These are phyloP conservation scores for Meles meles DNA, from an alignment of 2,113 vertebrate genomes.

Conservation along the genomic window DNA sequence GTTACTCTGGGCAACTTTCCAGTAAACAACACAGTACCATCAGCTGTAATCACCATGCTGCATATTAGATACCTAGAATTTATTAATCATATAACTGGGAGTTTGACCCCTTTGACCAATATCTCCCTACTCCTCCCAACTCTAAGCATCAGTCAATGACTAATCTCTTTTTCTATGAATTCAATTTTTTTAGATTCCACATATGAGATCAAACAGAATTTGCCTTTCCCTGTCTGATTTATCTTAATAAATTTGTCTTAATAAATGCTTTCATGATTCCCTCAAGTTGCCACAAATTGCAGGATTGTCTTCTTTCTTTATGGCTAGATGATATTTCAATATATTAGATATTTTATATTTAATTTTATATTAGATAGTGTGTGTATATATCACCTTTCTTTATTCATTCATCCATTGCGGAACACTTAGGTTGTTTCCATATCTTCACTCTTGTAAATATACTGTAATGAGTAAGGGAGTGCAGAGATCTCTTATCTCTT, in stretches of 20 bases:
- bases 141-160: not conserved
- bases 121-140: not conserved
- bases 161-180: not conserved
- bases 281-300: not conserved
- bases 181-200: not conserved
- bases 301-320: not conserved
- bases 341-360: not conserved
- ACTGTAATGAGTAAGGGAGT: not conserved
- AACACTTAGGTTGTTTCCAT: not conserved
- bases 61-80: not conserved
- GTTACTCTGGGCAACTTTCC: not conserved
- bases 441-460: not conserved
- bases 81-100: not conserved
- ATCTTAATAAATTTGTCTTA: not conserved
- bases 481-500: not conserved
- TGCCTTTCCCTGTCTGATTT: not conserved
- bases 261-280: not conserved
- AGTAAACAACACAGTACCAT: not conserved
- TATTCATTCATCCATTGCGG: not conserved
- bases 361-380: not conserved
- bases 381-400: not conserved
- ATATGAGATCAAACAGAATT: not conserved
- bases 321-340: not conserved
- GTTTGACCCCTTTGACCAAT: not conserved
- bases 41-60: not conserved